Evolutionary conservation across 2,888 invertebrate species (phyloP).

Genomic region (Tenthredo distinguenda): DNA sequence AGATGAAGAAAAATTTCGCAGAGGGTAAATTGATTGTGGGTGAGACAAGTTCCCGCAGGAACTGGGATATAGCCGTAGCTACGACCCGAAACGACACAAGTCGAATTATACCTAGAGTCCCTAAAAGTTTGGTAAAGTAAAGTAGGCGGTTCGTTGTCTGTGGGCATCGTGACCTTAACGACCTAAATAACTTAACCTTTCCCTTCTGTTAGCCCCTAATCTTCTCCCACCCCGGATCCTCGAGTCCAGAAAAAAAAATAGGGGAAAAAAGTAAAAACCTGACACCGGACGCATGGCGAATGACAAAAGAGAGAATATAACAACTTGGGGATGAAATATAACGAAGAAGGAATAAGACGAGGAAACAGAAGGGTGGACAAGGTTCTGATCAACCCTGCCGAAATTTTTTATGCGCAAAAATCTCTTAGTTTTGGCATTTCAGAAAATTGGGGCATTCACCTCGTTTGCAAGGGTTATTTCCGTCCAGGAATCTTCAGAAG

Average conservation of each 20-base stretch:
- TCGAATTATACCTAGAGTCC: constrained; percentile 36
- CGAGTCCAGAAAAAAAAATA: background rate
- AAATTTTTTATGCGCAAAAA: background rate
- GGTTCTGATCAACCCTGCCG: background rate
- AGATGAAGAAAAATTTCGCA: background rate
- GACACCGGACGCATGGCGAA: constrained; percentile 6
- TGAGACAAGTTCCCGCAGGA: background rate
- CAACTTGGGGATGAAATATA: background rate
- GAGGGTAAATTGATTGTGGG: constrained; percentile 22
- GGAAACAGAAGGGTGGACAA: background rate
- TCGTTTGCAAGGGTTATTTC: too few relatives aligned
- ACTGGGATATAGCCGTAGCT: background rate
- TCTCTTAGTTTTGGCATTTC: background rate
- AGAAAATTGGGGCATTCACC: too few relatives aligned
- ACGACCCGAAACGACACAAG: constrained; percentile 21
- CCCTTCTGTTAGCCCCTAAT: constrained; percentile 30
- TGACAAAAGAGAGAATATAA: background rate
- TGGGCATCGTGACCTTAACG: constrained; percentile 44
- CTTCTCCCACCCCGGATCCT: background rate
- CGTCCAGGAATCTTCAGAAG: background rate
- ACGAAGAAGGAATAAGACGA: background rate
- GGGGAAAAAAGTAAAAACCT: background rate
- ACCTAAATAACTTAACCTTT: constrained; percentile 49
- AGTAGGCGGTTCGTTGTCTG: constrained; percentile 32
- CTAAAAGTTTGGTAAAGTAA: constrained; percentile 21